Base-by-base conservation (phyloP, 2,113 vertebrate species). In the Neodontobutis hainanensis region DNA sequence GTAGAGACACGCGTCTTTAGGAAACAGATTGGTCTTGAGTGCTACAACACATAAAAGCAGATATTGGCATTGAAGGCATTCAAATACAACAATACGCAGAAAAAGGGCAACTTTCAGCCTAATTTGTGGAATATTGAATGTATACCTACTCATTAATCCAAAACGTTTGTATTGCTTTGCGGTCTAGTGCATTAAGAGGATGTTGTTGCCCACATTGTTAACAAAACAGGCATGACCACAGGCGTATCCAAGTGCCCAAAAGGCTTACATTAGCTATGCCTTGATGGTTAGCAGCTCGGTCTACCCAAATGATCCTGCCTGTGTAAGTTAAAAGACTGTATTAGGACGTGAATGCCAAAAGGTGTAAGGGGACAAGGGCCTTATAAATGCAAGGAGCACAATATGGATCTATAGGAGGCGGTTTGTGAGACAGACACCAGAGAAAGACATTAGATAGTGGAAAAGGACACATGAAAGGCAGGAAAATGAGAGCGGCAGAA, bases 381-480 rank as follows among this genome's bases (percentile, higher is more conserved):
- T 68, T 48, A 61, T 65, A 7, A 27, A 46, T 1, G 34, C 2
- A 6, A 49, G 65, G 47, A 32, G 62, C 71, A 65, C 65, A 78
- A 16, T 85, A 82, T 71, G 75, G 52, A 80, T 83, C 65, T 65
- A 83, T 85, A 85, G 65, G 80, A 82, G 78, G 67, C 57, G 10
- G 61, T 52, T 53, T 64, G 64, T 32, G 6, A 65, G 62, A 70
- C 58, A 76, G 63, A 73, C 60, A 56, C 52, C 44, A n/a, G 19
- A 63, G 61, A 72, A 70, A 87, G 71, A 51, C 65, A 68, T 68
- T 63, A 81, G 84, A 88, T 83, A 76, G 70, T 27, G 59, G 66
- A 53, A 81, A 84, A 80, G 74, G 88, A 87, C 85, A 83, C 71
- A 82, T 87, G 85, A 91, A 89, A 90, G 88, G 87, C 79, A 77